phyloP scores from a whole-genome alignment of 2,113 vertebrate species.

The Chitala chitala region DNA sequence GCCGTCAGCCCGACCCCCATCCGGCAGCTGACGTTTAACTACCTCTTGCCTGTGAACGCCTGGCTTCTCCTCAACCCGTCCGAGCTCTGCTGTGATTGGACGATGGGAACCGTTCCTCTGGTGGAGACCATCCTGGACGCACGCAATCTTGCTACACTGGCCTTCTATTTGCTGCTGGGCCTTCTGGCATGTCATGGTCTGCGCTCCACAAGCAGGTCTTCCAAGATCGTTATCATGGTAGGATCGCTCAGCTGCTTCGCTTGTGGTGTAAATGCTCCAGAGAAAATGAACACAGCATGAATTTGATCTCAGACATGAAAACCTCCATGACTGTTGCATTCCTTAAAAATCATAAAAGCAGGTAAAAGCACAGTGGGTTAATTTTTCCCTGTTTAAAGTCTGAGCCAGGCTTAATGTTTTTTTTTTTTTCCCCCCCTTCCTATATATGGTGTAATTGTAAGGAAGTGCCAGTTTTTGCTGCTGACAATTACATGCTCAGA shows the following conservation, averaged over 20 bases:
- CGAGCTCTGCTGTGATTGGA: conserved; percentile 97
- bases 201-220: conserved; percentile 74
- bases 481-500: too few relatives aligned
- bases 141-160: conserved; percentile 82
- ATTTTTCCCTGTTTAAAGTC: too few relatives aligned
- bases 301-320: too few relatives aligned
- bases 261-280: too few relatives aligned
- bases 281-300: too few relatives aligned
- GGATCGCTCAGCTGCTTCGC: too few relatives aligned
- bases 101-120: conserved; percentile 95
- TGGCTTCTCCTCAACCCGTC: conserved; percentile 95
- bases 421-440: conserved; percentile 20
- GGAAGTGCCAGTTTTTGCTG: not conserved
- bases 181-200: conserved; percentile 79
- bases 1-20: conserved; percentile 85
- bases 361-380: too few relatives aligned
- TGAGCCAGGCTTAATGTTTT: not conserved
- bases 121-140: conserved; percentile 84
- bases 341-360: too few relatives aligned
- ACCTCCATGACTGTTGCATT: too few relatives aligned
- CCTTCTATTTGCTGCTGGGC: conserved; percentile 76
- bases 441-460: not conserved
- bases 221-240: conserved; percentile 92
- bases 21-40: conserved; percentile 95
- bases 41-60: conserved; percentile 91